Percentiles rank a stretch among this genome's conserved stretches.
Evolutionary conservation across 2,797 vertebrate genomes (phyloP).

Genomic region (Enteromius unitaeniatus): DNA sequence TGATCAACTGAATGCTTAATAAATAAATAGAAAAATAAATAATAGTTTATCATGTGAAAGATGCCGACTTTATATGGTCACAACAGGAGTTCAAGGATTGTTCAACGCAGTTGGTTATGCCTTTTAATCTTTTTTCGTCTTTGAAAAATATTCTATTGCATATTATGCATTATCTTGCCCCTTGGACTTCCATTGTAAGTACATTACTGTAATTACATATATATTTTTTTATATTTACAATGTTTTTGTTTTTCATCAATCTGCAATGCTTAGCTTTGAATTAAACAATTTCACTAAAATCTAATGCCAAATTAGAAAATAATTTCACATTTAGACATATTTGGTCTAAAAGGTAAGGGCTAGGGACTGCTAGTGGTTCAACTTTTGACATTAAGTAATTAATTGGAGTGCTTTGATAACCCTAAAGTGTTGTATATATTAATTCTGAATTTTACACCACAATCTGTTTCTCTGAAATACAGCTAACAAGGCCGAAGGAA

Average conservation of each 20-base stretch:
- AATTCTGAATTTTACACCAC: not conserved
- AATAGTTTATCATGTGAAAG: too few relatives aligned
- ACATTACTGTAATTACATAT: not conserved
- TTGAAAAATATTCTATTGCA: too few relatives aligned
- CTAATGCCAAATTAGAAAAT: not conserved
- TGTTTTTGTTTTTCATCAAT: not conserved
- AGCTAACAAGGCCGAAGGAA: slow-evolving; percentile 5
- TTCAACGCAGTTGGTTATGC: too few relatives aligned
- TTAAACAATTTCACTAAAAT: not conserved
- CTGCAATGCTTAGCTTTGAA: not conserved
- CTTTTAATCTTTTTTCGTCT: too few relatives aligned
- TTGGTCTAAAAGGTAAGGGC: not conserved
- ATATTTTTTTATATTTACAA: not conserved
- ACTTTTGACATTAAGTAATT: not conserved
- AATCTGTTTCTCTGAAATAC: not conserved
- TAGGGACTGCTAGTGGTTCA: too few relatives aligned
- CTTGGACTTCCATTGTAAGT: too few relatives aligned
- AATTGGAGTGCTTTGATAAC: not conserved
- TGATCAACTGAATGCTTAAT: too few relatives aligned
- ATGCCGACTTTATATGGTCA: too few relatives aligned
- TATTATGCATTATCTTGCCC: too few relatives aligned
- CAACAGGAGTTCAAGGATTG: too few relatives aligned
- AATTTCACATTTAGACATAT: not conserved
- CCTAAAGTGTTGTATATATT: not conserved
- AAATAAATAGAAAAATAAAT: too few relatives aligned